Percentiles rank a stretch among this genome's conserved stretches.
Evolutionary conservation across 2,888 invertebrate genomes (phyloP).

Genomic region (Oeneis ivallda): DNA sequence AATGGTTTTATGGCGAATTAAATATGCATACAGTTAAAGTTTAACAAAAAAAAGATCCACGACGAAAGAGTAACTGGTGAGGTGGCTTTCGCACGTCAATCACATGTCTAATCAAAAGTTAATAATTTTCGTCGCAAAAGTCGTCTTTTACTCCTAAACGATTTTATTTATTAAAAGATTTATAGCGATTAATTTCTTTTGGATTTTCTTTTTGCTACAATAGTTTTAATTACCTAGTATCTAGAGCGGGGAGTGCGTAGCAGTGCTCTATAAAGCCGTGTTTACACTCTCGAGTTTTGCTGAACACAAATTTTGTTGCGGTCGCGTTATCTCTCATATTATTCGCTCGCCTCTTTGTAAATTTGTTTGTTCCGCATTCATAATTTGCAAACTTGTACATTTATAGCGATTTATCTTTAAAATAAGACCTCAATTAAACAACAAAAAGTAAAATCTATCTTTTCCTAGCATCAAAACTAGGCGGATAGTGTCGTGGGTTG

Average conservation of each 20-base stretch:
- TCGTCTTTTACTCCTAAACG: too few species aligned
- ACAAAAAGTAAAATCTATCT: slow-evolving; percentile 3
- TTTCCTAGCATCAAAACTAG: slow-evolving; percentile 13
- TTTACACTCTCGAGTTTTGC: slow-evolving; percentile 39
- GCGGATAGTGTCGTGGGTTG: slow-evolving; percentile 23
- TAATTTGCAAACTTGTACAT: slow-evolving; percentile 49
- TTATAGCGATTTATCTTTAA: background rate
- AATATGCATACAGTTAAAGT: too few species aligned
- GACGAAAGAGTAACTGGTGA: too few species aligned
- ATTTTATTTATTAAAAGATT: too few species aligned
- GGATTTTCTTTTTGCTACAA: slow-evolving; percentile 68
- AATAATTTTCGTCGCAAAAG: too few species aligned
- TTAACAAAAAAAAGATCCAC: too few species aligned
- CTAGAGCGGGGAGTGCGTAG: slow-evolving; percentile 54
- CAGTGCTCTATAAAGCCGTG: slow-evolving; percentile 54
- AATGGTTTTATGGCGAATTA: too few species aligned
- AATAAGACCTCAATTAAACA: background rate
- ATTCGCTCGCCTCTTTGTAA: slow-evolving; percentile 53
- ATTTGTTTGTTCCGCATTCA: slow-evolving; percentile 55
- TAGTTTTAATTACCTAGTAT: slow-evolving; percentile 66
- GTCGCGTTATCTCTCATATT: slow-evolving; percentile 61
- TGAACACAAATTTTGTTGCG: slow-evolving; percentile 65
- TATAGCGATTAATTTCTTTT: slow-evolving; percentile 66
- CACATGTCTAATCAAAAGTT: too few species aligned
- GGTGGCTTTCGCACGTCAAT: too few species aligned